Conservation (phyloP, 2,888 invertebrate species). For the Lasius platythorax region DNA sequence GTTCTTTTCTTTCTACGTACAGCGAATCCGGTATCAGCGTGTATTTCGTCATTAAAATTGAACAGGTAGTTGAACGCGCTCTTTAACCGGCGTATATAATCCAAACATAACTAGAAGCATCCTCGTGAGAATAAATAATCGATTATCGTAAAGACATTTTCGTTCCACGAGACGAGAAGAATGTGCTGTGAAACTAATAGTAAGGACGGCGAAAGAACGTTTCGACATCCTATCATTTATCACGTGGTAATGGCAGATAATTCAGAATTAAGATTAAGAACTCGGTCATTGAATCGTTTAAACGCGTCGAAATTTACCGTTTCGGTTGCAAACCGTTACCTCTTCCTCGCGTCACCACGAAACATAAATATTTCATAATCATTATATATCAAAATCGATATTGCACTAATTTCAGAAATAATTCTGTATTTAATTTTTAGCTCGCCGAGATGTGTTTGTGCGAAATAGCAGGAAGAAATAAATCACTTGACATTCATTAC, state of each 20-base stretch:
- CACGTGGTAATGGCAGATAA: background rate
- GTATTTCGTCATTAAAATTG: constrained; percentile 31
- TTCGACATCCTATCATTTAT: constrained; percentile 6
- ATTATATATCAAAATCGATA: background rate
- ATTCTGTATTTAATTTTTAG: background rate
- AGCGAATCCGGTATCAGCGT: background rate
- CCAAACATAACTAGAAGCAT: background rate
- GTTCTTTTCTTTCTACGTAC: background rate
- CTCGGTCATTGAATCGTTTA: background rate
- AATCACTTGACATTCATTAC: background rate
- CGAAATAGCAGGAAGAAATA: background rate
- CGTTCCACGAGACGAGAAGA: background rate
- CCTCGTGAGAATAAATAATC: constrained; percentile 26
- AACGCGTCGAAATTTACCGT: background rate
- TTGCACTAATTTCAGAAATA: background rate
- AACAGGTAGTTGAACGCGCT: constrained; percentile 29
- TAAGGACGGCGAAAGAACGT: background rate
- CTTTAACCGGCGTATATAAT: constrained; percentile 18
- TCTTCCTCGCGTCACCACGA: background rate
- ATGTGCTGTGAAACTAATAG: background rate
- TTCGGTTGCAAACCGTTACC: background rate
- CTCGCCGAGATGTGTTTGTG: background rate
- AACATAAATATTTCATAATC: background rate
- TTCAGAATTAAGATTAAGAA: constrained; percentile 12
- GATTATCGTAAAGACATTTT: constrained; percentile 22